Percentiles rank a stretch among this genome's conserved stretches.
Evolutionary conservation across 1,140 invertebrate genomes (phyloP).

Genomic region (Wiebesia pumilae): DNA sequence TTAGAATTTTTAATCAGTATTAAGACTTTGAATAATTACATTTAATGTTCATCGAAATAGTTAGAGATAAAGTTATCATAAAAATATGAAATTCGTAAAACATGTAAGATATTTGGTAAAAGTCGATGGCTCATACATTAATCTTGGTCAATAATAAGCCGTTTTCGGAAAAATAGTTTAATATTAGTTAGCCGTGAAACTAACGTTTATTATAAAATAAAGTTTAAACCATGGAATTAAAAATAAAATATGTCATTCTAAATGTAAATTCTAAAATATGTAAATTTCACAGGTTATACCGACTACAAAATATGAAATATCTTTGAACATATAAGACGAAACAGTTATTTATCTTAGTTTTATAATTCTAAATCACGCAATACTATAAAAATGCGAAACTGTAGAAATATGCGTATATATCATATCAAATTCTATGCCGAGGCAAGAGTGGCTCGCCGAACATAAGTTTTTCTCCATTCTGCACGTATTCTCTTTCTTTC

Average conservation of each 20-base stretch:
- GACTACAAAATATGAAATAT: background rate
- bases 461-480: background rate
- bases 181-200: background rate
- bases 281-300: background rate
- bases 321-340: background rate
- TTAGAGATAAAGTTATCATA: too few relatives aligned
- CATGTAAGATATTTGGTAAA: too few relatives aligned
- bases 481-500: background rate
- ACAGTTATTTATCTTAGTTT: slow-evolving; percentile 1
- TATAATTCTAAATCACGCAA: background rate
- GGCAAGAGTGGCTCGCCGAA: background rate
- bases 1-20: too few relatives aligned
- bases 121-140: too few relatives aligned
- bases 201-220: too few relatives aligned
- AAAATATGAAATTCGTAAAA: too few relatives aligned
- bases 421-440: background rate
- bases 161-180: background rate
- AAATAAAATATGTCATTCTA: too few relatives aligned
- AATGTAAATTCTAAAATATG: slow-evolving; percentile 20
- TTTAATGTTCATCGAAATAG: too few relatives aligned
- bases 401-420: background rate
- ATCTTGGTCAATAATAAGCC: too few relatives aligned
- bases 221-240: too few relatives aligned
- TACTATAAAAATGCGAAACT: background rate
- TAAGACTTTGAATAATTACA: too few relatives aligned